Evolutionary conservation across 2,797 vertebrate species (phyloP).

Genomic region (Iguana delicatissima): DNA sequence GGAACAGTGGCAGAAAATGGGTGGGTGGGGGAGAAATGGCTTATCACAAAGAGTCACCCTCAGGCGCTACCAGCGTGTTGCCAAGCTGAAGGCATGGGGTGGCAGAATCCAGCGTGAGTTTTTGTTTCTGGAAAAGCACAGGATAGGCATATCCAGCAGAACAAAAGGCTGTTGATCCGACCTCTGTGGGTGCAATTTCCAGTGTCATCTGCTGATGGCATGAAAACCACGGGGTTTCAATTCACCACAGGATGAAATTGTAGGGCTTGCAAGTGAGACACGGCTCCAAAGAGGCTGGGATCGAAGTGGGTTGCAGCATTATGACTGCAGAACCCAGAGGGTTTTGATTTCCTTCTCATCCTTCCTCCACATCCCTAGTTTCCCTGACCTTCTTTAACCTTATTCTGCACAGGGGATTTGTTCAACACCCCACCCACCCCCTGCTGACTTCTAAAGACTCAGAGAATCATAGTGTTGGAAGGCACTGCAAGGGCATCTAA

Average conservation of each 20-base stretch:
- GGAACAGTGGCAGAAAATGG: neutral
- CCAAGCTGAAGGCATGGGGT: neutral
- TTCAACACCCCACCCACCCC: too few relatives aligned
- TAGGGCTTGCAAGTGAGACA: neutral
- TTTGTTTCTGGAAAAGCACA: rapidly evolving
- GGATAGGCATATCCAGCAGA: neutral
- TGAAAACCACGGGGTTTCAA: neutral
- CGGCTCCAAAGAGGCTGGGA: neutral
- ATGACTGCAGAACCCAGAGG: neutral
- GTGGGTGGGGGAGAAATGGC: too few relatives aligned
- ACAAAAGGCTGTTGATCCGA: neutral
- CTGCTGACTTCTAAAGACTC: too few relatives aligned
- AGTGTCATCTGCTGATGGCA: neutral
- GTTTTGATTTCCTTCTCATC: neutral
- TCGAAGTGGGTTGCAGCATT: neutral
- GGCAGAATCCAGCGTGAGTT: neutral
- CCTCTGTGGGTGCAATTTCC: rapidly evolving
- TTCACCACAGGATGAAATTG: rapidly evolving
- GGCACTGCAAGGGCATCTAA: too few relatives aligned
- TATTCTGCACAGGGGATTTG: too few relatives aligned
- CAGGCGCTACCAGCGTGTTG: too few relatives aligned
- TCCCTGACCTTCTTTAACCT: too few relatives aligned
- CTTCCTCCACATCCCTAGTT: too few relatives aligned
- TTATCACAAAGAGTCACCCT: neutral
- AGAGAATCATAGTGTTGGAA: too few relatives aligned